phyloP scores from a whole-genome alignment of 2,113 vertebrate genomes.

The Leucoraja erinaceus region DNA sequence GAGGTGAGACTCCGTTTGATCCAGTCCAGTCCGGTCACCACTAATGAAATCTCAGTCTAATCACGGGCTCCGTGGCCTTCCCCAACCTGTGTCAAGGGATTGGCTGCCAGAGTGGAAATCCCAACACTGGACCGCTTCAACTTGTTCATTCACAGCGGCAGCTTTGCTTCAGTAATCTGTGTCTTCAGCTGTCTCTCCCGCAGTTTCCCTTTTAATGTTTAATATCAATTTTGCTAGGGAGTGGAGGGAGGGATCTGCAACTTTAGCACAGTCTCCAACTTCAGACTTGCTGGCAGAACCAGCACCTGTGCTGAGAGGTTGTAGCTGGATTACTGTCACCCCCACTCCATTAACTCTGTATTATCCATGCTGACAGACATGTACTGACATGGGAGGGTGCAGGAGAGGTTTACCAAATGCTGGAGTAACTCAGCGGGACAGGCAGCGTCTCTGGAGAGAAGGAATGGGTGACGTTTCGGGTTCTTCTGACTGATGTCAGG shows the following conservation, averaged over 20 bases:
- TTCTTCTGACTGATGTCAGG: too few relatives aligned
- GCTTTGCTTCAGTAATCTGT: slow-evolving; percentile 18
- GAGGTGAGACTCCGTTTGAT: not conserved
- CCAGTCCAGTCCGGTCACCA: slow-evolving; percentile 5
- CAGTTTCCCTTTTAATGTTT: slow-evolving; percentile 21
- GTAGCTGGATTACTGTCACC: not conserved
- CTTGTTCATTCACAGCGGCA: not conserved
- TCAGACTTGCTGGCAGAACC: not conserved
- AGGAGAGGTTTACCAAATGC: too few relatives aligned
- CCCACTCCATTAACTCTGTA: not conserved
- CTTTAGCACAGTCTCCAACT: not conserved
- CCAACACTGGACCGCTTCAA: slow-evolving; percentile 5
- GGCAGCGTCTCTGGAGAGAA: too few relatives aligned
- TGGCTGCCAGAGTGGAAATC: not conserved
- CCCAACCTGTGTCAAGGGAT: not conserved
- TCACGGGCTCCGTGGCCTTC: not conserved
- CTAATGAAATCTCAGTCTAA: not conserved
- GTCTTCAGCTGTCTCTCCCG: slow-evolving; percentile 18
- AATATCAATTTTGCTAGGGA: slow-evolving; percentile 12
- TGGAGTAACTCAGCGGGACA: too few relatives aligned
- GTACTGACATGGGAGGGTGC: not conserved
- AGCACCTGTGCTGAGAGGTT: slow-evolving; percentile 22
- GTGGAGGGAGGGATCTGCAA: slow-evolving; percentile 21
- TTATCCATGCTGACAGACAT: not conserved
- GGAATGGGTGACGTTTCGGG: too few relatives aligned